A percentile compares a stretch with the other conserved stretches of the same genome.
Conservation (phyloP, 2,888 invertebrate species). For the Orchesella flavescens region DNA sequence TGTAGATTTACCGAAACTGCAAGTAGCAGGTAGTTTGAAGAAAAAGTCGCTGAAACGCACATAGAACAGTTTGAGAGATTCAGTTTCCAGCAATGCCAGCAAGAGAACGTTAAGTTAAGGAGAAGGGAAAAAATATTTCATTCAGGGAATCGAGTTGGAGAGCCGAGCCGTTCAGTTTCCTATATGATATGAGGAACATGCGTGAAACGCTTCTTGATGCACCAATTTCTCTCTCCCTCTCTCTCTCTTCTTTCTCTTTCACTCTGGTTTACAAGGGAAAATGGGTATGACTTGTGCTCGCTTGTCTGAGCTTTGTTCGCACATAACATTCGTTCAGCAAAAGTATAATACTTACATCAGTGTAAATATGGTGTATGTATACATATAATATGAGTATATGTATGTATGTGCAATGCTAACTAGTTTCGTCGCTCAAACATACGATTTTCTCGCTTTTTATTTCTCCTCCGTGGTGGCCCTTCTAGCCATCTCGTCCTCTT, state of each 20-base stretch:
- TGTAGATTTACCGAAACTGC: constrained; percentile 1
- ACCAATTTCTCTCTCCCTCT: constrained; percentile 63
- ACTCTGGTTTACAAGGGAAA: constrained; percentile 34
- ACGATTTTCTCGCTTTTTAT: constrained; percentile 63
- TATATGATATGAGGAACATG: constrained; percentile 68
- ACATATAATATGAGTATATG: neutral
- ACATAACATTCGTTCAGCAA: constrained; percentile 65
- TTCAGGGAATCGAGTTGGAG: constrained; percentile 67
- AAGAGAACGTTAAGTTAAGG: constrained; percentile 4
- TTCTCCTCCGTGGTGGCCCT: constrained; percentile 40
- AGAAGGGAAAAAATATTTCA: constrained; percentile 55
- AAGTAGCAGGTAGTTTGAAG: constrained; percentile 1
- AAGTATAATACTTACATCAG: neutral
- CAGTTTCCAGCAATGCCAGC: constrained; percentile 23
- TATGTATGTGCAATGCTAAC: constrained; percentile 30
- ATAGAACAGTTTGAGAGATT: constrained; percentile 23
- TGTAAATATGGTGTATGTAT: constrained; percentile 26
- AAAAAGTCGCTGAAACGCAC: too few relatives aligned
- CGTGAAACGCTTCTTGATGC: constrained; percentile 70
- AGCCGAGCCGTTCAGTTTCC: constrained; percentile 66
- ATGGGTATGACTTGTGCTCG: constrained; percentile 62
- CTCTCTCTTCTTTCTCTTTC: constrained; percentile 29
- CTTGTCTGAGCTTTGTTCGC: constrained; percentile 71
- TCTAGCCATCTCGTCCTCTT: constrained; percentile 50
- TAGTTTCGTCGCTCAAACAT: constrained; percentile 70